phyloP scores from a whole-genome alignment of 92 coral and sea anemone species.

The Umimayanthus kanabou region DNA sequence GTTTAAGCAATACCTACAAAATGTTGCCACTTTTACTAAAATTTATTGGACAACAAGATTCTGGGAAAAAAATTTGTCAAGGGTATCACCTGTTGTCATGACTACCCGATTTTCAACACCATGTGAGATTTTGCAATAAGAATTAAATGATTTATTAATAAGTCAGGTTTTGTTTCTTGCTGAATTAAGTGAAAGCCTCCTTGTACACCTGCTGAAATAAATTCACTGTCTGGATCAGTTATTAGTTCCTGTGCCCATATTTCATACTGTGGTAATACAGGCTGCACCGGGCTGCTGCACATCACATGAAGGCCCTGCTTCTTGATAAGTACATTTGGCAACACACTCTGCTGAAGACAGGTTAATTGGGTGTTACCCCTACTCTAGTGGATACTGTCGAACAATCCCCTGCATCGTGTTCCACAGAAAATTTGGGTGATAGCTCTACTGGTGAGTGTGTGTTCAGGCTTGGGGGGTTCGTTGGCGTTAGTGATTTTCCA shows the following conservation, averaged over 20 bases:
- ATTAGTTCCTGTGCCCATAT: conserved; percentile 45
- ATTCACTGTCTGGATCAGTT: conserved; percentile 35
- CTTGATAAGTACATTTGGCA: conserved; percentile 16
- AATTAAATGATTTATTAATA: no score
- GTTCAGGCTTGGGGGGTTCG: conserved; percentile 35
- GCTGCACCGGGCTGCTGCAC: no score
- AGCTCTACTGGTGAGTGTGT: conserved; percentile 47
- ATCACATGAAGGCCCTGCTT: conserved; percentile 45
- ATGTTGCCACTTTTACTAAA: no score
- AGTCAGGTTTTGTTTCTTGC: no score
- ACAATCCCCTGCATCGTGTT: conserved; percentile 31
- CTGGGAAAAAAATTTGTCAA: no score
- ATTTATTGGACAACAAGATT: no score
- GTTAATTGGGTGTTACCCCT: conserved; percentile 17
- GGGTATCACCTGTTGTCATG: no score
- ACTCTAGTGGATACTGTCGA: conserved; percentile 28
- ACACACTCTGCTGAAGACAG: conserved; percentile 37
- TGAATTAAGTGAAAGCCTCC: conserved; percentile 19
- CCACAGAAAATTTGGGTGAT: conserved; percentile 33
- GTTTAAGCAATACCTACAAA: no score
- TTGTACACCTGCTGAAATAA: conserved; percentile 35
- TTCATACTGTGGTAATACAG: conserved; percentile 51
- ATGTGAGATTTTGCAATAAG: no score
- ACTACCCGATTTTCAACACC: no score
- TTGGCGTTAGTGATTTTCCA: conserved; percentile 33